phyloP scores from a whole-genome alignment of 2,113 vertebrate species.

The Oryzias javanicus region DNA sequence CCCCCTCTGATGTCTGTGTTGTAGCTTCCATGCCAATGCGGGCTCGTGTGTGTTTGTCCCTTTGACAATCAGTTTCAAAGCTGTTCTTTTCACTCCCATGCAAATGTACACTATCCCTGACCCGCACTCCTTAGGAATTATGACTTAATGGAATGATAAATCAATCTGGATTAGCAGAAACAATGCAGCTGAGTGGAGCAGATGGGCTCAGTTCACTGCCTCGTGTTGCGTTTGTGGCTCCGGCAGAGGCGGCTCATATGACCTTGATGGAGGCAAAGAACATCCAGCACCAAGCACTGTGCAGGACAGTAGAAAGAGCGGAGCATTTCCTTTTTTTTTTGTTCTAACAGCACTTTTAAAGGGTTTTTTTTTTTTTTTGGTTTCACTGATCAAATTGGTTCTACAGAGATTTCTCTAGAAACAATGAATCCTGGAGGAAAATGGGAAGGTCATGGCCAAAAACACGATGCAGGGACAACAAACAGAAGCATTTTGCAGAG shows the following conservation, averaged over 20 bases:
- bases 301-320: neutral
- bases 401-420: no score
- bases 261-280: conserved; percentile 58
- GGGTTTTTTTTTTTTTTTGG: no score
- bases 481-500: no score
- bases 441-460: no score
- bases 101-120: conserved; percentile 17
- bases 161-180: conserved; percentile 63
- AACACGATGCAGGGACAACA: no score
- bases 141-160: conserved; percentile 37
- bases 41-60: conserved; percentile 3
- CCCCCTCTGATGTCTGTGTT: conserved; percentile 20
- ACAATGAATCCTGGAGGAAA: no score
- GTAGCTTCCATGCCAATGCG: neutral
- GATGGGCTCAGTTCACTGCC: conserved; percentile 49
- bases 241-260: conserved; percentile 32
- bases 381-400: no score
- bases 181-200: conserved; percentile 57
- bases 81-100: neutral
- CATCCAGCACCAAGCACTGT: conserved; percentile 13
- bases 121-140: conserved; percentile 47
- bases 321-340: no score
- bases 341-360: no score
- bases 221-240: conserved; percentile 6
- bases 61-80: conserved; percentile 1